Base-by-base conservation (phyloP, 2,888 invertebrate species). In the Temnothorax ravouxi region DNA sequence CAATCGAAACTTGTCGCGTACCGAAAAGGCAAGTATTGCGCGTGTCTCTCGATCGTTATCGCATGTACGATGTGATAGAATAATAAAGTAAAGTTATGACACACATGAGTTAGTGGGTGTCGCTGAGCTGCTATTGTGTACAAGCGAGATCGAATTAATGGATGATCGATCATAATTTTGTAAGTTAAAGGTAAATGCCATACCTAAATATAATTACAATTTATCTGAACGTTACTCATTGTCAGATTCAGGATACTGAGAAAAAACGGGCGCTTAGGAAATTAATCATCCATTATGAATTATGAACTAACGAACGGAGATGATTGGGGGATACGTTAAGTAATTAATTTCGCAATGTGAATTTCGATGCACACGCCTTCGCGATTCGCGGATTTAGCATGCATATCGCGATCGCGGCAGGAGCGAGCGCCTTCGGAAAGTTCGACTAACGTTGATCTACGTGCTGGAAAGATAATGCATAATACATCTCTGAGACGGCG, bases 391-490 rank as follows among this genome's bases (percentile, higher is more conserved):
- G 67, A 41, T 69, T 74, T 76, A 54, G 56, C 85, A 38, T 47
- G 75, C 71, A 76, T 84, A 74, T 74, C 84, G 76, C 54, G 84
- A 85, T 90, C 87, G 86, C 84, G 87, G 85, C 86, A 84, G 77
- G 71, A 89, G 86, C 87, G 90, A 81, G 66, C 84, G 88, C 84
- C 83, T 91, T 88, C 89, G 81, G 90, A 91, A 93, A 94, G 91
- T 93, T 93, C 88, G 92, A 91, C 91, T 93, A 94, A 94, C 92
- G 92, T 90, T 93, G 94, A 94, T 94, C 92, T 94, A 94, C 93
- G 93, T 94, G 92, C 93, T 92, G 94, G 93, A 94, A 94, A 94
- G 93, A 94, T 94, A 94, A 94, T 94, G 94, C 94, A 94, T 94
- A 93, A 94, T 94, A 93, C 94, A 94, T 93, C 93, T 92, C 89